Base-by-base conservation (phyloP, 1,140 invertebrate genomes). In the Drosophila nigrodunni region DNA sequence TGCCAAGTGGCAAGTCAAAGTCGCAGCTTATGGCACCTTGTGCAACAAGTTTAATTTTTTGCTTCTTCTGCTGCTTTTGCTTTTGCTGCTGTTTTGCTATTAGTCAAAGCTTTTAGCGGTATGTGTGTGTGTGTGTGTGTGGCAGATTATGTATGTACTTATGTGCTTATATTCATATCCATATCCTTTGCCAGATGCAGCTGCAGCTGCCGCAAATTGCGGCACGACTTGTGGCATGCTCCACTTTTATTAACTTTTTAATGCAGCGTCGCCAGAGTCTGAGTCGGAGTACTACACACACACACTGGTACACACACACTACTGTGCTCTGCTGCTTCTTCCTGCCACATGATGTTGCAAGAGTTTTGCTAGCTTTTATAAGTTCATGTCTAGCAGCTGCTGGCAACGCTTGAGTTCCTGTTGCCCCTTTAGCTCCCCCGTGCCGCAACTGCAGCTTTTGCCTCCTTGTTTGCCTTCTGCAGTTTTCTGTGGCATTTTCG, bases 181-280 rank as follows among this genome's bases (percentile, higher is more conserved):
- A 72, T 83, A 74, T 90, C 77, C 80, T 72, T 80, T 59, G 78
- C 62, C 62, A 65, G 50, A 72, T 60, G 67, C 62, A 64, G 49
- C 71, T 54, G 67, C 83, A 88, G 83, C 80, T 88, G 86, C 85
- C 86, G 75, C 86, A 89, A 89, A 81, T 85, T 89, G 87, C 75
- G 81, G 85, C 81, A 90, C 81, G 86, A 89, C 86, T 89, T 89
- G 85, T 89, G 86, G 85, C 86, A 85, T 89, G 78, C 83, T 90
- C 74, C 85, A 90, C 82, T 89, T 89, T 90, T 89, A 89, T 89
- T 86, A 89, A 89, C 85, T 89, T 89, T 89, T 89, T 89, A 89
- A 87, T 87, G 80, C 83, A 87, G 78, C 83, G 54, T 66, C 59
- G 59, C 58, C 71, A 67, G 58, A 43, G 68, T 50, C 46, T 57